Conservation (phyloP, 2,797 vertebrate species). For the Melanotaenia boesemani region DNA sequence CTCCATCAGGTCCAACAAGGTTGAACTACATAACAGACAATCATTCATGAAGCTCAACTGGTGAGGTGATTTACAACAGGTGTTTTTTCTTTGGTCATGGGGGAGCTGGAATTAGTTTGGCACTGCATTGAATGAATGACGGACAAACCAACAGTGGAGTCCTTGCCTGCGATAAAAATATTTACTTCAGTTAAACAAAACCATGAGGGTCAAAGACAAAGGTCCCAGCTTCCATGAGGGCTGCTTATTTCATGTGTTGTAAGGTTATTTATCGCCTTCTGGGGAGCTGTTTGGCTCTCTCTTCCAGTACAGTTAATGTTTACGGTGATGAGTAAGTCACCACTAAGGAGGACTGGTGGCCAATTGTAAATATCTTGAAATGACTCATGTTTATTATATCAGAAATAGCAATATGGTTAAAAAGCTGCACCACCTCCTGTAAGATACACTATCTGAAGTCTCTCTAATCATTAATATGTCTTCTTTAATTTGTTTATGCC, state of each 20-base stretch:
- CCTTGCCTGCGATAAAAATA: constrained; percentile 58
- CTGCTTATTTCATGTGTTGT: constrained; percentile 63
- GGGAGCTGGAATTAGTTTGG: constrained; percentile 23
- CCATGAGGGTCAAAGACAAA: constrained; percentile 50
- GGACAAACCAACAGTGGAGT: constrained; percentile 31
- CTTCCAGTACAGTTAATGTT: constrained; percentile 74
- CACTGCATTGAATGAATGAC: neutral
- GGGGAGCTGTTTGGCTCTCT: constrained; percentile 60
- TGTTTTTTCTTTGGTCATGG: constrained; percentile 2
- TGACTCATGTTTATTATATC: constrained; percentile 65
- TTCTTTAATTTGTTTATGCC: neutral
- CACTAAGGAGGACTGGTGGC: constrained; percentile 38
- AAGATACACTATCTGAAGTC: neutral
- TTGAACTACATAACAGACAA: constrained; percentile 51
- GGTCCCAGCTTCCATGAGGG: constrained; percentile 52
- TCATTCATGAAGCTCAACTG: constrained; percentile 44
- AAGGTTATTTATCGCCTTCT: constrained; percentile 66
- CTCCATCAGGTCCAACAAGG: constrained; percentile 59
- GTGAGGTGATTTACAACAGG: constrained; percentile 32
- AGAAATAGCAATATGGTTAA: constrained; percentile 35
- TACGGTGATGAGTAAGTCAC: constrained; percentile 72
- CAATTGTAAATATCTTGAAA: constrained; percentile 60
- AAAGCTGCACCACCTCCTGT: constrained; percentile 25
- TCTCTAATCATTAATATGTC: neutral
- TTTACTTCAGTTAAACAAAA: constrained; percentile 65